phyloP scores from a whole-genome alignment of 2,888 invertebrate genomes.

The Callimorpha dominula region DNA sequence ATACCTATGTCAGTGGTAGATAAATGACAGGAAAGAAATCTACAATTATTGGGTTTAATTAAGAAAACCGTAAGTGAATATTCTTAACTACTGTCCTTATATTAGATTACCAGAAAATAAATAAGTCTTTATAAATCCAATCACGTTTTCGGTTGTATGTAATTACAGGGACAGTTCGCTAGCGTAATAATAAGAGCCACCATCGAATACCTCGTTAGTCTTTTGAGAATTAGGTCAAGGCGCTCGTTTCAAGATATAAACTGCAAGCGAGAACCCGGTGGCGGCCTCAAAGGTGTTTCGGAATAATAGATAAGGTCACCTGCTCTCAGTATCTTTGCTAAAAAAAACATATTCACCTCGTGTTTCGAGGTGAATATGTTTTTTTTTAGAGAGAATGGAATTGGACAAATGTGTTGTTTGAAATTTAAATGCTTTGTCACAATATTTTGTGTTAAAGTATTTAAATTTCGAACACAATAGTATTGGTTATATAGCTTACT shows the following conservation, averaged over 20 bases:
- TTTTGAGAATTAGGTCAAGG: conserved; percentile 65
- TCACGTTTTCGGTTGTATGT: conserved; percentile 64
- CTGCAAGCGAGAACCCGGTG: conserved; percentile 42
- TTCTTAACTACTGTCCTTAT: conserved; percentile 26
- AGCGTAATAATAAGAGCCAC: conserved; percentile 67
- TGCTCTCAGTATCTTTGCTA: conserved; percentile 13
- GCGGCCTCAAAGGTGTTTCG: conserved; percentile 34
- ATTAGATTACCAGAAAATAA: conserved; percentile 28
- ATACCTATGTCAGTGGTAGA: background rate
- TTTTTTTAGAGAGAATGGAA: too few relatives aligned
- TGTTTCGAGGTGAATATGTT: background rate
- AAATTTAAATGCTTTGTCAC: background rate
- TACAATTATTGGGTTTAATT: background rate
- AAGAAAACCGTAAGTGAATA: conserved; percentile 1
- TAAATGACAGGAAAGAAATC: background rate
- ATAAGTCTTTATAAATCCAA: conserved; percentile 60
- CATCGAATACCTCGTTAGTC: conserved; percentile 73
- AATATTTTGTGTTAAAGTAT: background rate
- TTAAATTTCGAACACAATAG: background rate
- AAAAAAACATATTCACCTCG: background rate
- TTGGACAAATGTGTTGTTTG: background rate
- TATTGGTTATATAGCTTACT: too few relatives aligned
- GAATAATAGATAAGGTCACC: conserved; percentile 44
- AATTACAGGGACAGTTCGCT: conserved; percentile 69
- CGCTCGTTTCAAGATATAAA: conserved; percentile 50